Conservation (phyloP, 2,797 vertebrate species). For the Xiphophorus birchmanni region DNA sequence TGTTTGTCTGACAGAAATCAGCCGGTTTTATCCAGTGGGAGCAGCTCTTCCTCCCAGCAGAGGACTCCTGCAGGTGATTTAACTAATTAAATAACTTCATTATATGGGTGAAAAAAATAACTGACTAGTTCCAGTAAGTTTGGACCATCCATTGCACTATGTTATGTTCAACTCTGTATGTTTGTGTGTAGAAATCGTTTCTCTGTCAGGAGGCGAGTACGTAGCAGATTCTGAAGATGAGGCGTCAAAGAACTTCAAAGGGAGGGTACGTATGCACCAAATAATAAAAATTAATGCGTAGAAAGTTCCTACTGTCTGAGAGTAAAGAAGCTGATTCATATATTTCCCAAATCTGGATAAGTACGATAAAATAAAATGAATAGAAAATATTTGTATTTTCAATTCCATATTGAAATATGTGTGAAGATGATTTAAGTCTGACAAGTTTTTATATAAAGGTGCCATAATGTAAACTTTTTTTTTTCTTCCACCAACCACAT, state of each 20-base stretch:
- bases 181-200: conserved; percentile 32
- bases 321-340: neutral
- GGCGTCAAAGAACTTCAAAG: conserved; percentile 77
- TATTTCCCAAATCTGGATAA: neutral
- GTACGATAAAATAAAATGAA: neutral
- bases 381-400: neutral
- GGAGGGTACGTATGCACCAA: conserved; percentile 61
- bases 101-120: neutral
- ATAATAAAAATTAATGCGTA: neutral
- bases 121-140: neutral
- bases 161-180: neutral
- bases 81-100: neutral
- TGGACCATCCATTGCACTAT: neutral
- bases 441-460: neutral
- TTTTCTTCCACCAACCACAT: neutral
- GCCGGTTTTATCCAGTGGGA: conserved; percentile 18
- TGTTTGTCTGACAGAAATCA: conserved; percentile 68
- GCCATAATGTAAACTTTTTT: neutral
- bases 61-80: conserved; percentile 66
- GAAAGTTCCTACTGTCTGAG: neutral
- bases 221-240: conserved; percentile 85
- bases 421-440: neutral
- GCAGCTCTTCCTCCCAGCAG: conserved; percentile 32
- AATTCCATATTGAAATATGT: neutral
- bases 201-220: conserved; percentile 38